Base-by-base conservation (phyloP, 37 sponge, comb jelly and placozoan species). In the Crambe crambe region DNA sequence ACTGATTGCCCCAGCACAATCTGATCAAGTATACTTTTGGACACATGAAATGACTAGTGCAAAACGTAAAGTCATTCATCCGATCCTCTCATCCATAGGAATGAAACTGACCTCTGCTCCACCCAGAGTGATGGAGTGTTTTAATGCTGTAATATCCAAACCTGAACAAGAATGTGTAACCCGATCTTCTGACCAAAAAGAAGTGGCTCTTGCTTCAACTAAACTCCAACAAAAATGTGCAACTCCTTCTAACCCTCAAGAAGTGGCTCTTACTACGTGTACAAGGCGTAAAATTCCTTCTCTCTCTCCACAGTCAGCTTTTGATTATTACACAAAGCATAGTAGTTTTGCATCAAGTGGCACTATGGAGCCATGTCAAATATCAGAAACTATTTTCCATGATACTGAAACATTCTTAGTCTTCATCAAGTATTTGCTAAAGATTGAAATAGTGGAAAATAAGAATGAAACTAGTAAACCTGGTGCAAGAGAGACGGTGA, bases 31-130 rank as follows among this genome's bases (percentile, higher is more conserved):
- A 66, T 77, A 77, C 47, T 84, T 77, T 56, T 66, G 39, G 56
- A 18, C n/a, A n/a, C n/a, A n/a, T 35, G 20, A 12, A 51, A 51
- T 51, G 15, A 51, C 15, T 15, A 51, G 54, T 51, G n/a, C n/a
- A 51, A 51, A 51, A 18, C 15, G 54, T 15, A 15, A 51, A 15
- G 15, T 51, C 15, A 15, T 80, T 21, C 40, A n/a, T 26, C 68
- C 70, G 12, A 42, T 76, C 26, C 40, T 82, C 21, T 70, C 70
- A 59, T 31, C 9, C 17, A 70, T 87, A 17, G 73, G 78, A 25
- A 87, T 87, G 83, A 76, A 75, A 30, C 57, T 87, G 0, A 77
- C 83, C 18, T 40, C 26, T 38, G 78, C 88, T 37, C 78, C 88
- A 27, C 20, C 35, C 18, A 51, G 30, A 26, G 30, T 87, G 1